Evolutionary conservation across 2,113 vertebrate genomes (phyloP), one percentile per base, ranked within the genome.

Genomic region (Cephalophus harveyi): DNA sequence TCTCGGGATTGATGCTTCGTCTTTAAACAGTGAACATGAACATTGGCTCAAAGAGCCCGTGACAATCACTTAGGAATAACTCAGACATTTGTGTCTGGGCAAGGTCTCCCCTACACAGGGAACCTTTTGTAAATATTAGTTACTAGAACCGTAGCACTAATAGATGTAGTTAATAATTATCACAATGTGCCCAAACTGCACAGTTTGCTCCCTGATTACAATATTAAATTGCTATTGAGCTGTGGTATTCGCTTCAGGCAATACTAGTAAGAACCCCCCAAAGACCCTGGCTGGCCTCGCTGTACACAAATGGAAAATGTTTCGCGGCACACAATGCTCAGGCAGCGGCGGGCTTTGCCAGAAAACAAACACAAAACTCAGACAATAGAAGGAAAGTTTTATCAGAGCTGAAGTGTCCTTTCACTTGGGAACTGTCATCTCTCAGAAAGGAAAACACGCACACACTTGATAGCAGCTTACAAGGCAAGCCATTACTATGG

Each of bases 81-180:
- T 97, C 98, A 98, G 92, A 97, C 96, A 95, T 97, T 98, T 87
- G 84, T 98, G 98, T 98, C 98, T 99, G 97, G 97, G 96, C 36
- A 4, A 98, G 98, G 98, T 99, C 99, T 98, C 98, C 98, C 97
- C 98, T 97, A 98, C 92, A 95, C 96, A 98, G 98, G 98, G 98
- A 99, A 98, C 97, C 98, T 98, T 99, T 98, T 98, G 98, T 99
- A 99, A 99, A 99, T 99, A 99, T 99, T 98, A 99, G 98, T 99
- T 98, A 98, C 98, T 98, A 98, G 99, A 98, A 98, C 98, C 43
- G n/a, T 98, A 99, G 98, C 98, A 98, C 98, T 98, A 98, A 99
- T 99, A 98, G 98, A 98, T 98, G 98, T 98, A 98, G 98, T 98
- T 99, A 99, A 99, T 99, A 99, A 99, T 99, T 98, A 99, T 98